A percentile compares a stretch with the other conserved stretches of the same genome.
Evolutionary conservation across 2,888 invertebrate genomes (phyloP).

Genomic region (Chymomyza fuscimana): DNA sequence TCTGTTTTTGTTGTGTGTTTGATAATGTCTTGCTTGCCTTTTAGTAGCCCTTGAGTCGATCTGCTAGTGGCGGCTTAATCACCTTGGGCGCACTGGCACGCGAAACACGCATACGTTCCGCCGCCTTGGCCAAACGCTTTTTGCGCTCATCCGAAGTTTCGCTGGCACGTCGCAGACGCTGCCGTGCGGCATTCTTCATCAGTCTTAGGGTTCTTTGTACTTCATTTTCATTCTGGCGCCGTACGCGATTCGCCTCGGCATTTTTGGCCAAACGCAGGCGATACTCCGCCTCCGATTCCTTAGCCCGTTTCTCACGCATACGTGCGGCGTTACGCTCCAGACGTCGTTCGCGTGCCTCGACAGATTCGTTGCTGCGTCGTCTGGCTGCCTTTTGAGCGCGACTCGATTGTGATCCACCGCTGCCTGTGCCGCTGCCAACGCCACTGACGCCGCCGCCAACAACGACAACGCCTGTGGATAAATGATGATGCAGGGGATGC

Average conservation of each 20-base stretch:
- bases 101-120: slow-evolving; percentile 78
- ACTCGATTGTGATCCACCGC: slow-evolving; percentile 57
- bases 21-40: neutral
- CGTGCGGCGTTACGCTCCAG: slow-evolving; percentile 79
- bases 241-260: slow-evolving; percentile 79
- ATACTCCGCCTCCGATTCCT: slow-evolving; percentile 78
- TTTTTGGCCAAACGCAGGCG: slow-evolving; percentile 78
- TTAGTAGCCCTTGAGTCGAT: slow-evolving; percentile 79
- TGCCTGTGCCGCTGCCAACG: slow-evolving; percentile 3
- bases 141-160: slow-evolving; percentile 78
- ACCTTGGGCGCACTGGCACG: slow-evolving; percentile 79
- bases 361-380: slow-evolving; percentile 79
- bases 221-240: slow-evolving; percentile 79
- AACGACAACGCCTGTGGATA: slow-evolving; percentile 63
- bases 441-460: slow-evolving; percentile 19
- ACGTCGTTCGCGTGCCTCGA: slow-evolving; percentile 78
- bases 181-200: slow-evolving; percentile 80
- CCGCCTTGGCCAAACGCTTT: slow-evolving; percentile 78
- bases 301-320: slow-evolving; percentile 79
- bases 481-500: slow-evolving; percentile 75
- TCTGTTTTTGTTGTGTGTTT: slow-evolving; percentile 2
- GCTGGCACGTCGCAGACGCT: slow-evolving; percentile 78
- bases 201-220: slow-evolving; percentile 80
- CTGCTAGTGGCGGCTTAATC: slow-evolving; percentile 78
- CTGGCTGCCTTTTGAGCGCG: slow-evolving; percentile 75